Evolutionary conservation across 1,140 invertebrate genomes (phyloP).

Genomic region (Conopomorpha cramerella): DNA sequence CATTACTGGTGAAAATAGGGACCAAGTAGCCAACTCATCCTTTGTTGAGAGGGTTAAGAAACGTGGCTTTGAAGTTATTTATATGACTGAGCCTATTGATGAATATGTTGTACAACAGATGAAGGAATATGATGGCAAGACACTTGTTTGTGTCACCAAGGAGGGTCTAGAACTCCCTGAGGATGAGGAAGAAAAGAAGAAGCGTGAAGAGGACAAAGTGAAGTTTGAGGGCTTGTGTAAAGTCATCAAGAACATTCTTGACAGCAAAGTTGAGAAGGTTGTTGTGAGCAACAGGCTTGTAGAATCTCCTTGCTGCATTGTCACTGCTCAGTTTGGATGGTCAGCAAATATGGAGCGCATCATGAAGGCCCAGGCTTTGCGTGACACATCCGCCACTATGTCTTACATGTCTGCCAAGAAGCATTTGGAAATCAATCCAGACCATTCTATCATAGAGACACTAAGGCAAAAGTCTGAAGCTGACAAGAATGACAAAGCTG

Average conservation of each 20-base stretch:
- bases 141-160: conserved; percentile 95
- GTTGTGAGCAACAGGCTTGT: conserved; percentile 93
- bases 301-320: conserved; percentile 97
- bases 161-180: conserved; percentile 96
- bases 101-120: conserved; percentile 98
- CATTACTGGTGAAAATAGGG: conserved; percentile 95
- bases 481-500: conserved; percentile 97
- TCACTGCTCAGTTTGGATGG: conserved; percentile 99
- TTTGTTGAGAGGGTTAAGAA: conserved; percentile 98
- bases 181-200: conserved; percentile 96
- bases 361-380: conserved; percentile 96
- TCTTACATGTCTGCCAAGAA: conserved; percentile 99
- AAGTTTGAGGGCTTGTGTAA: conserved; percentile 96
- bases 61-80: conserved; percentile 96
- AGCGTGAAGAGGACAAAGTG: conserved; percentile 92
- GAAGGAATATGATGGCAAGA: conserved; percentile 97
- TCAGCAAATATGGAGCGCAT: conserved; percentile 99
- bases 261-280: conserved; percentile 98
- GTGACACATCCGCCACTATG: conserved; percentile 96
- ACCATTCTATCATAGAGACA: conserved; percentile 92
- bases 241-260: conserved; percentile 97
- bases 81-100: conserved; percentile 99
- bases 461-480: conserved; percentile 88
- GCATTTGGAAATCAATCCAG: conserved; percentile 97
- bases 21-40: conserved; percentile 94